A percentile compares a stretch with the other conserved stretches of the same genome.
Evolutionary conservation across 2,113 vertebrate genomes (phyloP).

Genomic region (Brachypteracias leptosomus): DNA sequence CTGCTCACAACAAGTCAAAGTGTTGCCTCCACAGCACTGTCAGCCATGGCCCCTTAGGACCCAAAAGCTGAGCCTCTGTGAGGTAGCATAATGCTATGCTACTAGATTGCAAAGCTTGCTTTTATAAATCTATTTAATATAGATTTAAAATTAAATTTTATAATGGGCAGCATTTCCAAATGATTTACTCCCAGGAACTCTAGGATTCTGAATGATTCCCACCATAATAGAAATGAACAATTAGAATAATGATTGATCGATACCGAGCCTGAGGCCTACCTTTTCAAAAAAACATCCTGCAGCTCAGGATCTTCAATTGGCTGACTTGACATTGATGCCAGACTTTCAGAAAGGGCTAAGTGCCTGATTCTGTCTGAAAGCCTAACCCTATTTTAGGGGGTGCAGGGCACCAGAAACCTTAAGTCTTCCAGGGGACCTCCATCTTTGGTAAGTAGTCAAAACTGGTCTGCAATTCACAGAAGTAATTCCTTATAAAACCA

Average conservation of each 20-base stretch:
- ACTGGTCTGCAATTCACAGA: background rate
- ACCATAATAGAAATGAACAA: conserved; percentile 62
- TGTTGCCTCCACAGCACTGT: background rate
- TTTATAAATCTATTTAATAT: conserved; percentile 68
- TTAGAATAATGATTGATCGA: conserved; percentile 66
- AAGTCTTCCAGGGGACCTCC: background rate
- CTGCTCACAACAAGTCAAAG: background rate
- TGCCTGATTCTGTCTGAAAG: background rate
- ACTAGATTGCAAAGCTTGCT: conserved; percentile 55
- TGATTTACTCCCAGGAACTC: conserved; percentile 66
- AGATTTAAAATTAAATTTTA: conserved; percentile 70
- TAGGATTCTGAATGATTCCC: conserved; percentile 63
- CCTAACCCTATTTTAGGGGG: background rate
- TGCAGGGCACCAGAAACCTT: background rate
- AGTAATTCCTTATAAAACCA: background rate
- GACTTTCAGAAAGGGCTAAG: background rate
- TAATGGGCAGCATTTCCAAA: conserved; percentile 65
- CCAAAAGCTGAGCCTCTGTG: conserved; percentile 26
- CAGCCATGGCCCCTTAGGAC: background rate
- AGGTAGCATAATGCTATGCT: conserved; percentile 42
- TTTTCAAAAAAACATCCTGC: background rate
- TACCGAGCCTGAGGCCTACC: background rate
- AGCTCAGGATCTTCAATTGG: background rate
- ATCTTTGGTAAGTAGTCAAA: background rate
- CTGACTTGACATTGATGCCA: background rate